These are phyloP conservation scores for Aleiodes testaceus DNA, from an alignment of 2,888 invertebrate genomes.

Conservation along the genomic window DNA sequence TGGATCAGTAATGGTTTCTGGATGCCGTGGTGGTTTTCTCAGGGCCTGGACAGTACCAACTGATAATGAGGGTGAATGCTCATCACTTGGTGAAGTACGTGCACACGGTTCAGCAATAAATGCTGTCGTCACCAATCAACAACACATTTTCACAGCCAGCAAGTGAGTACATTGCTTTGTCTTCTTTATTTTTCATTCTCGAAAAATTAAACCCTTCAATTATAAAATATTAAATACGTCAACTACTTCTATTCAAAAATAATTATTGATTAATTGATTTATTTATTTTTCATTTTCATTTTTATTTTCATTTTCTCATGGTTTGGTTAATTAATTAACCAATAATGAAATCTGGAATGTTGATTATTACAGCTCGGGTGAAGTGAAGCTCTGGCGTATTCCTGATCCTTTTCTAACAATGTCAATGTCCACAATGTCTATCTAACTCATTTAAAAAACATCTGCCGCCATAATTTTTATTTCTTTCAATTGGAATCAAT, in stretches of 20 bases:
- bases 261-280: background rate
- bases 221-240: background rate
- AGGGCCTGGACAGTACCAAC: conserved; percentile 80
- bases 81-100: conserved; percentile 79
- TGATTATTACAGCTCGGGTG: conserved; percentile 81
- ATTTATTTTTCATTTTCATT: background rate
- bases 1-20: conserved; percentile 79
- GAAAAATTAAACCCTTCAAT: background rate
- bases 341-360: conserved; percentile 62
- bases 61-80: conserved; percentile 78
- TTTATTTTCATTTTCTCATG: no score
- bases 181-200: no score
- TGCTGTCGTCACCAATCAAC: conserved; percentile 79
- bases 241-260: background rate
- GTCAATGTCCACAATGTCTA: conserved; percentile 73
- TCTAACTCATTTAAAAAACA: conserved; percentile 67
- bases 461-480: conserved; percentile 42
- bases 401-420: conserved; percentile 73
- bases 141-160: conserved; percentile 86
- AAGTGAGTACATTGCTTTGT: conserved; percentile 77
- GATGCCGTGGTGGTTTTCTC: conserved; percentile 84
- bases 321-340: conserved; percentile 34
- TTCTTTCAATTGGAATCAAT: no score
- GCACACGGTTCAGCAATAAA: conserved; percentile 82
- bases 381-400: conserved; percentile 80